phyloP scores from a whole-genome alignment of 2,888 invertebrate genomes.

The Parnassius orleans region DNA sequence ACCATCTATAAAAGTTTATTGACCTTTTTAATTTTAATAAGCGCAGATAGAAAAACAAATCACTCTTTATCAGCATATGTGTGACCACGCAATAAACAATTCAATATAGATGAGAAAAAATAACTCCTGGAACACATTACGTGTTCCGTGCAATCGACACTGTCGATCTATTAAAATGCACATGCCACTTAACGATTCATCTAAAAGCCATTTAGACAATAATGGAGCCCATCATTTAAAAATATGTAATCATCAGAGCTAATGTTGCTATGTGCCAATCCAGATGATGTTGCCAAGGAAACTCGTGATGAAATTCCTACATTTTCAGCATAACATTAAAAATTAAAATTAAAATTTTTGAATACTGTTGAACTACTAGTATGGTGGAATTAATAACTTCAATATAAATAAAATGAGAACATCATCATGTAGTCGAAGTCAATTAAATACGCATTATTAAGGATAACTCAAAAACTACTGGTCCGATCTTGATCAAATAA shows the following conservation, averaged over 20 bases:
- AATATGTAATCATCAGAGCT: conserved; percentile 1
- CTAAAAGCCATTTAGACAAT: conserved; percentile 22
- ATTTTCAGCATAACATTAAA: no score
- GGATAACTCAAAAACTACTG: no score
- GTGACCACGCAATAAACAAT: conserved; percentile 7
- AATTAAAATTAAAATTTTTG: no score
- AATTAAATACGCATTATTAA: no score
- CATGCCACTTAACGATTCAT: conserved; percentile 14
- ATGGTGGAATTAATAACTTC: no score
- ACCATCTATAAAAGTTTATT: not conserved
- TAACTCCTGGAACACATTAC: conserved; percentile 5
- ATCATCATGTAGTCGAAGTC: no score
- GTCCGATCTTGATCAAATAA: no score
- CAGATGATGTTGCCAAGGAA: no score
- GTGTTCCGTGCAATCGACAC: conserved; percentile 17
- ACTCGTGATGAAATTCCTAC: no score
- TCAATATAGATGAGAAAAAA: conserved; percentile 2
- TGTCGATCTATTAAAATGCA: conserved; percentile 22
- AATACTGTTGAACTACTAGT: no score
- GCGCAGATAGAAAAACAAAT: conserved; percentile 5
- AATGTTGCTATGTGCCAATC: conserved; percentile 4
- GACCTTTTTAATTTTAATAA: conserved; percentile 1
- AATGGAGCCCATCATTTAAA: conserved; percentile 5
- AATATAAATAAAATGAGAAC: no score
- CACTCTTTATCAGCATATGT: not conserved